These are phyloP conservation scores for Sphaerodactylus townsendi DNA, from an alignment of 2,113 vertebrate genomes.

Conservation along the genomic window DNA sequence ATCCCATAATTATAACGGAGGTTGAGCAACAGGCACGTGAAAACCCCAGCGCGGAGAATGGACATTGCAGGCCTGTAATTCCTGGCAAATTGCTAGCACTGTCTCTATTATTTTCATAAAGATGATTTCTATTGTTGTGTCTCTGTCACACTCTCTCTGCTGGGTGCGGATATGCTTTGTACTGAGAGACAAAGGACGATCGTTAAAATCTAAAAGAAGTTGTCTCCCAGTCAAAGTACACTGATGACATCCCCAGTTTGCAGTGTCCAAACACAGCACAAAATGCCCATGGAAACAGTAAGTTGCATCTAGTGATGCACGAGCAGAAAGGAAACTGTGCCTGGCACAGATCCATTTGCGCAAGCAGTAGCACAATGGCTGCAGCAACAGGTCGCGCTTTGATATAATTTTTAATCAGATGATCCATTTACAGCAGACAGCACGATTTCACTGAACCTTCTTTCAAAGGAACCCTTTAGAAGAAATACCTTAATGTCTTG, in stretches of 20 bases:
- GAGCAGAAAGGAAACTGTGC: too few relatives aligned
- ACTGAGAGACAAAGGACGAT: neutral
- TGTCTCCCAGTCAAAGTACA: neutral
- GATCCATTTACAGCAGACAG: too few relatives aligned
- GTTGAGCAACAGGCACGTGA: neutral
- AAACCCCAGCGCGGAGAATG: neutral
- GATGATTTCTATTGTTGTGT: neutral
- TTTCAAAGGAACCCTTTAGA: too few relatives aligned
- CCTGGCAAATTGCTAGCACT: neutral
- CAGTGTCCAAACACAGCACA: neutral
- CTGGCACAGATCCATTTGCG: too few relatives aligned
- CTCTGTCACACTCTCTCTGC: neutral
- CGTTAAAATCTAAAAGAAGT: neutral
- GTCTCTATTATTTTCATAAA: neutral
- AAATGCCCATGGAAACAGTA: neutral
- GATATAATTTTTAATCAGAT: too few relatives aligned
- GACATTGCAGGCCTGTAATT: neutral
- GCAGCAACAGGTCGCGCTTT: too few relatives aligned
- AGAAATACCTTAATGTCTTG: too few relatives aligned
- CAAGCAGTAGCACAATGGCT: too few relatives aligned
- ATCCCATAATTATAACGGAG: neutral
- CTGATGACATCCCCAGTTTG: neutral
- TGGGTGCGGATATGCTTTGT: neutral
- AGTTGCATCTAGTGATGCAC: too few relatives aligned
- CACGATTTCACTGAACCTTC: too few relatives aligned